Evolutionary conservation across 2,113 vertebrate genomes (phyloP), one percentile per base, ranked within the genome.

Genomic region (Tachysurus fulvidraco): DNA sequence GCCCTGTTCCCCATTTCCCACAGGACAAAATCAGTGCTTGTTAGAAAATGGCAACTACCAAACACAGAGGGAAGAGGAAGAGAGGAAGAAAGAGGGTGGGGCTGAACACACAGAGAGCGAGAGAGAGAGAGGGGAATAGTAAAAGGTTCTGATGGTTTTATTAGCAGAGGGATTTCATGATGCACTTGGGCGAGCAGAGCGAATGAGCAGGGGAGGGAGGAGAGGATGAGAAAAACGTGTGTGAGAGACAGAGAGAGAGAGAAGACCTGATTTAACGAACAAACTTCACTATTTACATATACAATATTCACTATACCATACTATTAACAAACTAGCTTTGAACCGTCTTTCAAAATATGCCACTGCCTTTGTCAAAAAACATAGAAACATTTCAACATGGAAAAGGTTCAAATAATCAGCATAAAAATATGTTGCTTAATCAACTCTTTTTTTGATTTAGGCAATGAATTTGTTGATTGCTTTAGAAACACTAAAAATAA

Each of bases 1-100:
- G 88, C 46, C 88, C 90, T 90, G 82, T 65, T 73, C 52, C 28
- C 65, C 17, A 59, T 25, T 25, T 88, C 92, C 92, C 91, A 88
- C 89, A 92, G 92, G 93, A 91, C 92, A 95, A 92, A 95, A 95
- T 94, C 94, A 94, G 93, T 94, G 94, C 94, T 95, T 95, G 95
- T 94, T 94, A 94, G 93, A 93, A 92, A 93, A 94, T 91, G 92
- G 91, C 93, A 94, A 93, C 93, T 92, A 94, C 92, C 13, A 21
- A 59, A 57, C 23, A 19, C 3, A 57, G 16, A 41, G 25, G n/a
- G 17, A 41, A 59, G 77, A 25, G 36, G 55, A 79, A 11, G 80
- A 69, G 74, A 67, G 83, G 54, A 79, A 36, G 83, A 78, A 81
- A 81, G 85, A 88, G 81, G 80, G 71, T 52, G 76, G 54, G 25